phyloP scores from a whole-genome alignment of 2,888 invertebrate species.

The Altica lythri region DNA sequence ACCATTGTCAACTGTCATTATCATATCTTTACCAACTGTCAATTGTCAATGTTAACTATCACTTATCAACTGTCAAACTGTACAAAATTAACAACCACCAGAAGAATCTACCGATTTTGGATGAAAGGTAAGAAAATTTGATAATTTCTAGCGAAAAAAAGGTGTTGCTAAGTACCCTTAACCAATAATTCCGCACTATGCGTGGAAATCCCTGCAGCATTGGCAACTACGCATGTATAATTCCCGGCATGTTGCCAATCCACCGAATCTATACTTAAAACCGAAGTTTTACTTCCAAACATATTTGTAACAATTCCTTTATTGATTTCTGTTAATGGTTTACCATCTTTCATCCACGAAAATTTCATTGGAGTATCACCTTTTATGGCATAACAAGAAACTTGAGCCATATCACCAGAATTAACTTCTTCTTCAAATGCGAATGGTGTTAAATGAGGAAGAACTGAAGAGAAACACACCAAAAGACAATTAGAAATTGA shows the following conservation, averaged over 20 bases:
- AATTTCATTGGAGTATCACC: slow-evolving; percentile 78
- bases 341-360: slow-evolving; percentile 76
- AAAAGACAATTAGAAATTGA: background rate
- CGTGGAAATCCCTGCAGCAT: slow-evolving; percentile 68
- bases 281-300: too few species aligned
- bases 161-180: slow-evolving; percentile 65
- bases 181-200: slow-evolving; percentile 68
- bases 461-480: slow-evolving; percentile 43
- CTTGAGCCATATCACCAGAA: slow-evolving; percentile 71
- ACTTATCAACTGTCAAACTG: too few species aligned
- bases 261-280: too few species aligned
- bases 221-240: slow-evolving; percentile 72
- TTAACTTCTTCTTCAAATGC: slow-evolving; percentile 65
- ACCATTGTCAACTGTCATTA: too few species aligned
- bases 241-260: slow-evolving; percentile 73
- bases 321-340: too few species aligned
- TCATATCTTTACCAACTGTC: too few species aligned
- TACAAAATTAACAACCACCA: too few species aligned
- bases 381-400: slow-evolving; percentile 71
- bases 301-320: too few species aligned
- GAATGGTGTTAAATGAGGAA: slow-evolving; percentile 64
- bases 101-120: too few species aligned
- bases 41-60: too few species aligned
- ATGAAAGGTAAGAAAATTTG: too few species aligned
- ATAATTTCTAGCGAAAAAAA: background rate